A percentile compares a stretch with the other conserved stretches of the same genome.
These are phyloP conservation scores for Scylla paramamosain DNA, from an alignment of 1,140 invertebrate genomes.

Conservation along the genomic window DNA sequence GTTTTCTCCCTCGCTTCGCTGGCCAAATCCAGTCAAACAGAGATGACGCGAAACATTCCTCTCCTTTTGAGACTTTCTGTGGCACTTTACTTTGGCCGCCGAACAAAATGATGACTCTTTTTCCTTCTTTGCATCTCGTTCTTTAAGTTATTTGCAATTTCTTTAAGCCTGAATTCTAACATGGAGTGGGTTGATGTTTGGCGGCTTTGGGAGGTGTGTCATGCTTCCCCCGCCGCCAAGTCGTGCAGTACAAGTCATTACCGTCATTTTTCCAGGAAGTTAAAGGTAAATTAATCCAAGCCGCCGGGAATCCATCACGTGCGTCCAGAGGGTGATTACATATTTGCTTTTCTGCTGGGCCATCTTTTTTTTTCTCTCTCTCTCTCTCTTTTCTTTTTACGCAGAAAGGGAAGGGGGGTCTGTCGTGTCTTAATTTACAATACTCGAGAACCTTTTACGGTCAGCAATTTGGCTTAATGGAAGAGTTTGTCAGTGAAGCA, in stretches of 20 bases:
- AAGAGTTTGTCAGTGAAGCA: conserved; percentile 2
- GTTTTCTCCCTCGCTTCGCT: background rate
- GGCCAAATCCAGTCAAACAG: conserved; percentile 2
- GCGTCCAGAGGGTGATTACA: background rate
- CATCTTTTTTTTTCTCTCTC: background rate
- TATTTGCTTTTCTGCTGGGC: background rate
- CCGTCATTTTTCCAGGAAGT: background rate
- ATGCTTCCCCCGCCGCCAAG: background rate
- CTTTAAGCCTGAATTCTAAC: background rate
- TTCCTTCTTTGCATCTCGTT: background rate
- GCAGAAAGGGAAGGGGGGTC: background rate
- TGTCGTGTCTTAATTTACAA: background rate
- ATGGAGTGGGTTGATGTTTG: background rate
- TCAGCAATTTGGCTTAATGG: background rate
- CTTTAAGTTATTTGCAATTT: background rate
- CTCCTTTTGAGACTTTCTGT: conserved; percentile 4
- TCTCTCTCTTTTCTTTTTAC: background rate
- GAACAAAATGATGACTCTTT: background rate
- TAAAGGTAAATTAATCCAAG: background rate
- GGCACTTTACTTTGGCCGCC: conserved; percentile 10
- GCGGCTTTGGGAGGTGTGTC: background rate
- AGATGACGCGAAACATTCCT: conserved; percentile 13
- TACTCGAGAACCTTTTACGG: background rate
- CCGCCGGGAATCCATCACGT: background rate
- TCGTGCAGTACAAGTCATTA: background rate